Conservation (phyloP, 2,797 vertebrate genomes). For the Danionella dracula region DNA sequence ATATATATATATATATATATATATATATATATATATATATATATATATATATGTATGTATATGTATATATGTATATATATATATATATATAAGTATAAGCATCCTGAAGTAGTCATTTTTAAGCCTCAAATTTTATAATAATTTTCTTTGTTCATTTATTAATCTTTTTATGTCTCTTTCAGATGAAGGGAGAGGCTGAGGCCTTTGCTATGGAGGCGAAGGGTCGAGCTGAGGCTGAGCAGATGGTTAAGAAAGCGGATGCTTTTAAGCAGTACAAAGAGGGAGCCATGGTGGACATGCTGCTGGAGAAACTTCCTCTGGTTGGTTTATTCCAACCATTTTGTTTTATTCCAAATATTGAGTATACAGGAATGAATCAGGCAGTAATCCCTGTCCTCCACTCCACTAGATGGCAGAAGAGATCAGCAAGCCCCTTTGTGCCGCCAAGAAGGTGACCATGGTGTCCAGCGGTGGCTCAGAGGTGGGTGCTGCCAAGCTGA, state of each 20-base stretch:
- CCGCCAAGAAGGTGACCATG: constrained; percentile 80
- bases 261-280: constrained; percentile 87
- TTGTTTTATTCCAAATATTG: no score
- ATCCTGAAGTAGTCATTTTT: no score
- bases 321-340: constrained; percentile 56
- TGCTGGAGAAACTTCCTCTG: constrained; percentile 87
- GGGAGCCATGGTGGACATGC: constrained; percentile 89
- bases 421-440: constrained; percentile 79
- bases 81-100: no score
- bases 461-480: constrained; percentile 80
- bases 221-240: constrained; percentile 84
- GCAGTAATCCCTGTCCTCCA: not conserved
- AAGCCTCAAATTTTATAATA: no score
- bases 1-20: no score
- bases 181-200: constrained; percentile 87
- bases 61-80: no score
- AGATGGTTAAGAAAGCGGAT: constrained; percentile 89
- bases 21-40: no score
- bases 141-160: not conserved
- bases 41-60: no score
- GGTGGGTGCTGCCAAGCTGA: constrained; percentile 81
- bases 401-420: constrained; percentile 79
- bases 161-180: not conserved
- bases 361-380: no score
- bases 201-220: constrained; percentile 83